These are phyloP conservation scores for Eptatretus atami DNA, from an alignment of 2,797 vertebrate species.

Conservation along the genomic window DNA sequence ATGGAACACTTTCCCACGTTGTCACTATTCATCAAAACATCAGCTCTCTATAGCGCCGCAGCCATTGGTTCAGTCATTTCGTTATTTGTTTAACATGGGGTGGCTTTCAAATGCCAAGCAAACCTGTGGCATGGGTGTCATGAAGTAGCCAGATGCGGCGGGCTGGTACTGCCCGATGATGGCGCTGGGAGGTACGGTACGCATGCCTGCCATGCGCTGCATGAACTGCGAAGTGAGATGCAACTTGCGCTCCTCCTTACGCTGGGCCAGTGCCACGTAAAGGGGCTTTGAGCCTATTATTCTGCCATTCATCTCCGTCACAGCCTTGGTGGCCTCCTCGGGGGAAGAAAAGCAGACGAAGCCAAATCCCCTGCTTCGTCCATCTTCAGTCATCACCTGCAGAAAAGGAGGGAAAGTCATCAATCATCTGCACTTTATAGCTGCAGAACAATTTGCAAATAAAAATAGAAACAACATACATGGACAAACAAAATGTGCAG, in stretches of 20 bases:
- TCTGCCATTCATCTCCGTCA: slow-evolving; percentile 1
- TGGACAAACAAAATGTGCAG: too few relatives aligned
- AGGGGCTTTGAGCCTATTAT: slow-evolving; percentile 3
- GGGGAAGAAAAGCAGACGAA: slow-evolving; percentile 2
- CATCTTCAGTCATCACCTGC: neutral
- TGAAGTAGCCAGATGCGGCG: slow-evolving; percentile 3
- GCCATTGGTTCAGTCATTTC: too few relatives aligned
- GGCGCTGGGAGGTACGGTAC: neutral
- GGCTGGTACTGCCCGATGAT: slow-evolving; percentile 5
- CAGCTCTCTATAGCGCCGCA: too few relatives aligned
- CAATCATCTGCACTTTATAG: too few relatives aligned
- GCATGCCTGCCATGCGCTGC: neutral
- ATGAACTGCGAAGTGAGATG: neutral
- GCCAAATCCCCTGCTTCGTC: neutral
- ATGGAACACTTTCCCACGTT: too few relatives aligned
- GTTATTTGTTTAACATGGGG: too few relatives aligned
- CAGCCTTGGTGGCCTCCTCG: slow-evolving; percentile 2
- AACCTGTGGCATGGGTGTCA: slow-evolving; percentile 1
- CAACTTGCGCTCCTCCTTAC: slow-evolving; percentile 1
- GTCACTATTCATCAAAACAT: too few relatives aligned
- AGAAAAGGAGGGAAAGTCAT: too few relatives aligned
- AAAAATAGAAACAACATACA: too few relatives aligned
- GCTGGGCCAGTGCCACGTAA: slow-evolving; percentile 4
- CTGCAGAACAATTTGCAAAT: too few relatives aligned
- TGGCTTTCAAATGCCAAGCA: too few relatives aligned